These are phyloP conservation scores for Acromyrmex heyeri DNA, from an alignment of 1,140 invertebrate genomes.

Conservation along the genomic window DNA sequence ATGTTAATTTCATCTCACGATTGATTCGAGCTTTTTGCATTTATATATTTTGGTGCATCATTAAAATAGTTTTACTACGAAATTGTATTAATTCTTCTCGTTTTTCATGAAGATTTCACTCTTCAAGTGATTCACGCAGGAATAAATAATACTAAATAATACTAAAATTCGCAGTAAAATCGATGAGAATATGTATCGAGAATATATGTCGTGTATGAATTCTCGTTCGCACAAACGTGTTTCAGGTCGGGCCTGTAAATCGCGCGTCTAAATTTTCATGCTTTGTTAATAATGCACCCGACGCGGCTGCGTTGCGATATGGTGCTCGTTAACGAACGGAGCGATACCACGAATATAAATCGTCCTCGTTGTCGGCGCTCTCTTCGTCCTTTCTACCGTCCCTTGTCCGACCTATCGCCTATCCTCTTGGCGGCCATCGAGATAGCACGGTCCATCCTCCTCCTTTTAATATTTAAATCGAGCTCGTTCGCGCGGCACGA, in stretches of 20 bases:
- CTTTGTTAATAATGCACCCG: slow-evolving; percentile 60
- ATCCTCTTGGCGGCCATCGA: slow-evolving; percentile 35
- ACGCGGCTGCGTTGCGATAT: slow-evolving; percentile 47
- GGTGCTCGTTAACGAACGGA: slow-evolving; percentile 57
- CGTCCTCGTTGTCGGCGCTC: slow-evolving; percentile 45
- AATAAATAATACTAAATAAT: neutral
- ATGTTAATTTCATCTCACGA: neutral
- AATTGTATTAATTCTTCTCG: slow-evolving; percentile 9
- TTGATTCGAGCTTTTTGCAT: neutral
- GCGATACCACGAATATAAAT: slow-evolving; percentile 64
- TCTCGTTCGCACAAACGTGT: slow-evolving; percentile 25
- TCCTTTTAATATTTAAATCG: slow-evolving; percentile 62
- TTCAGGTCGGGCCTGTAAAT: slow-evolving; percentile 33
- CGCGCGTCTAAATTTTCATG: slow-evolving; percentile 62
- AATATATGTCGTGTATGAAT: slow-evolving; percentile 11
- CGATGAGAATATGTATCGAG: slow-evolving; percentile 5
- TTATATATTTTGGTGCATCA: neutral
- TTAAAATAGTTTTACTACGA: slow-evolving; percentile 11
- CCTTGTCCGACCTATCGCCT: slow-evolving; percentile 13
- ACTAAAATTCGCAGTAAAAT: slow-evolving; percentile 30
- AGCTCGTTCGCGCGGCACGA: slow-evolving; percentile 49
- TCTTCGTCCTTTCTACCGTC: slow-evolving; percentile 11
- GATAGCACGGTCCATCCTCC: slow-evolving; percentile 8
- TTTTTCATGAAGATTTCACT: neutral
- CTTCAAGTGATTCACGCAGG: neutral